These are phyloP conservation scores for Diarsia dahlii DNA, from an alignment of 2,888 invertebrate genomes.

Conservation along the genomic window DNA sequence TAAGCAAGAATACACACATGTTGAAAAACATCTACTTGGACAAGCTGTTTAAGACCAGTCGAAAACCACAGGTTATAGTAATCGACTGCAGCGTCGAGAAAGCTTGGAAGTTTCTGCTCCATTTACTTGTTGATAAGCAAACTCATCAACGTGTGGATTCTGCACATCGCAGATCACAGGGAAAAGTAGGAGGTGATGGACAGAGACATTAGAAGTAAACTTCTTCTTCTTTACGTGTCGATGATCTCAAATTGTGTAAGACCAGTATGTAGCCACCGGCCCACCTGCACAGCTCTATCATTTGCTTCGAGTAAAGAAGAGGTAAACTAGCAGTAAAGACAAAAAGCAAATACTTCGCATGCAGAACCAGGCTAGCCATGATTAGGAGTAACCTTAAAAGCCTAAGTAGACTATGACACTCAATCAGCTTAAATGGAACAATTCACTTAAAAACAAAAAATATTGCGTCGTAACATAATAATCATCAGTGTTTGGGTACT, in stretches of 20 bases:
- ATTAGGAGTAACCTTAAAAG: constrained; percentile 57
- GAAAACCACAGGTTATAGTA: background rate
- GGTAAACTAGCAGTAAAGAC: background rate
- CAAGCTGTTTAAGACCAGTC: background rate
- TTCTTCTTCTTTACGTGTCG: no score
- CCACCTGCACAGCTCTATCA: no score
- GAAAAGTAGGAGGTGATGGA: background rate
- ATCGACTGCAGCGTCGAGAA: background rate
- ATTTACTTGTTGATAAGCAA: background rate
- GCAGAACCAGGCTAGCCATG: background rate
- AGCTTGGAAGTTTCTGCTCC: background rate
- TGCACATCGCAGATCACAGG: background rate
- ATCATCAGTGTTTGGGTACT: constrained; percentile 10
- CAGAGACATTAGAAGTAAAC: background rate
- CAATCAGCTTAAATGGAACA: constrained; percentile 26
- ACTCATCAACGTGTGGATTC: background rate
- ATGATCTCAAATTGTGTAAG: no score
- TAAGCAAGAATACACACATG: background rate
- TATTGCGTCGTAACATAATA: constrained; percentile 18
- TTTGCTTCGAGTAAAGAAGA: no score
- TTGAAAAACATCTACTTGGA: background rate
- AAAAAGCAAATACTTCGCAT: background rate
- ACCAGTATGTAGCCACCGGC: no score
- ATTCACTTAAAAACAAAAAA: constrained; percentile 22
- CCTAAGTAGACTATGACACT: constrained; percentile 26